These are phyloP conservation scores for Eristalis arbustorum DNA, from an alignment of 2,888 invertebrate genomes.

Conservation along the genomic window DNA sequence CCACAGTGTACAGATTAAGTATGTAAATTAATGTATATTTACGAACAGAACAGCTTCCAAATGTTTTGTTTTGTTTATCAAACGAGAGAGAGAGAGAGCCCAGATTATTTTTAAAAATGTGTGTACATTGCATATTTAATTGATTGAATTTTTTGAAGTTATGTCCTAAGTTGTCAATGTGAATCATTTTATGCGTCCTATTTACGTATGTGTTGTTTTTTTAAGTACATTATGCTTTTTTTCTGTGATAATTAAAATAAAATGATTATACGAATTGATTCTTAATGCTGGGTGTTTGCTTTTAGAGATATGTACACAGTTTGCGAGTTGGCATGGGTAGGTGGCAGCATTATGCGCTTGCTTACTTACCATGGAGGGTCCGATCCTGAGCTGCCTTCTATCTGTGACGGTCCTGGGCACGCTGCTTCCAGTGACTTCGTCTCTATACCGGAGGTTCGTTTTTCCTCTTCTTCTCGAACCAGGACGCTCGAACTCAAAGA, in stretches of 20 bases:
- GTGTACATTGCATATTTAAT: not conserved
- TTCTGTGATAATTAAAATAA: slow-evolving; percentile 76
- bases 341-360: no score
- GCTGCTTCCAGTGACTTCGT: no score
- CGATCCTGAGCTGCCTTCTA: no score
- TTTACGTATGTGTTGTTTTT: slow-evolving; percentile 66
- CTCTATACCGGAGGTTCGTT: no score
- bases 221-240: slow-evolving; percentile 72
- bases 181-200: slow-evolving; percentile 64
- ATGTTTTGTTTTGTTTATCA: not conserved
- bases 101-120: slow-evolving; percentile 13
- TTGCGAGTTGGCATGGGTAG: no score
- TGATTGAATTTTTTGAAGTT: slow-evolving; percentile 13
- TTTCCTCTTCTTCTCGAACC: no score
- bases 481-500: no score
- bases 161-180: slow-evolving; percentile 55
- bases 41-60: slow-evolving; percentile 26
- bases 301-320: not conserved
- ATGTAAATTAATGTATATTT: not conserved
- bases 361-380: no score
- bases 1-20: slow-evolving; percentile 9
- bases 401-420: no score
- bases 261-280: slow-evolving; percentile 41
- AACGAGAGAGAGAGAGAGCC: no score
- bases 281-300: not conserved